phyloP scores from a whole-genome alignment of 2,113 vertebrate species.

The Leucoraja erinaceus region DNA sequence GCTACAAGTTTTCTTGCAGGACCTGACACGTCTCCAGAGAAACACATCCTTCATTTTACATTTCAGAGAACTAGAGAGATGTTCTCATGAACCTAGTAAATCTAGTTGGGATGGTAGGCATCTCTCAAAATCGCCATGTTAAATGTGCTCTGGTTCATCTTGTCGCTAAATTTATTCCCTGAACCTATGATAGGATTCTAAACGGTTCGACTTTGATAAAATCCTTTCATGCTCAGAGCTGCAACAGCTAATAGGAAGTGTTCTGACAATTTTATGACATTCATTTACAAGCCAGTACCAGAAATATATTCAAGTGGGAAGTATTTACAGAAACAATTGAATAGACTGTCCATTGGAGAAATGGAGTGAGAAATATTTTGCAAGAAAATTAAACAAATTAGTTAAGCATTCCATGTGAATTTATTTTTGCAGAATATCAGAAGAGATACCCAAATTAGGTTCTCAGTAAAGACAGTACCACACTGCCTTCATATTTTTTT shows the following conservation, averaged over 20 bases:
- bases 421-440: not conserved
- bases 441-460: not conserved
- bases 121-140: not conserved
- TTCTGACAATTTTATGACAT: not conserved
- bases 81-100: not conserved
- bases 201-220: not conserved
- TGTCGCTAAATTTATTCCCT: not conserved
- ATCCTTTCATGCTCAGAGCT: not conserved
- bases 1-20: slow-evolving; percentile 9
- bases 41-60: not conserved
- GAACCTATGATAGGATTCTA: not conserved
- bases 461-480: not conserved
- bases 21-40: not conserved
- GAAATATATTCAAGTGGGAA: not conserved
- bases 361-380: not conserved
- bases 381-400: not conserved
- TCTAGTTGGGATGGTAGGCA: not conserved
- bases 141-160: not conserved
- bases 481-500: too few relatives aligned
- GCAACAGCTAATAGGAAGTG: not conserved
- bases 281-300: not conserved
- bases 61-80: not conserved
- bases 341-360: not conserved
- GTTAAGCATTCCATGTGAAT: not conserved
- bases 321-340: not conserved